Evolutionary conservation across 35 echinoderm and acorn worm species (phyloP).

Genomic region (Ophioderma brevispina): DNA sequence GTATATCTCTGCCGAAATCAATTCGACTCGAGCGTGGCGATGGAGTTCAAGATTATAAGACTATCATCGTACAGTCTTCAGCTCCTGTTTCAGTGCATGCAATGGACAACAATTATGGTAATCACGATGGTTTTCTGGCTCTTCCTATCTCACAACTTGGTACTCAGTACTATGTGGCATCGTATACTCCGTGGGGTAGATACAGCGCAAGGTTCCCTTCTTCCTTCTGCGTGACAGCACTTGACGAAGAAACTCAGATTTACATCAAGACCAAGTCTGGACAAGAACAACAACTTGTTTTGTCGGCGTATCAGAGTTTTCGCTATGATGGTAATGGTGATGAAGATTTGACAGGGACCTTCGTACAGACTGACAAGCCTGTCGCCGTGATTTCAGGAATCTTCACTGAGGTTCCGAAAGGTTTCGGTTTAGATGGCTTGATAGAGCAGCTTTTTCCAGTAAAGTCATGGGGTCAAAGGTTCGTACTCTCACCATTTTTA

Average conservation of each 20-base stretch:
- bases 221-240: neutral
- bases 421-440: neutral
- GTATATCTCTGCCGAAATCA: neutral
- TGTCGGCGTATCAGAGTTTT: neutral
- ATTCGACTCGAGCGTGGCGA: neutral
- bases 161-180: neutral
- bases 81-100: neutral
- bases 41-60: neutral
- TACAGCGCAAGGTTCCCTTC: neutral
- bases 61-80: neutral
- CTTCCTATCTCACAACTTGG: neutral
- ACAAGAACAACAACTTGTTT: neutral
- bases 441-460: neutral
- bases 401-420: neutral
- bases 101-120: neutral
- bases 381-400: neutral
- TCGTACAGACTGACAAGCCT: neutral
- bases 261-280: neutral
- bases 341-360: neutral
- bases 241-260: neutral
- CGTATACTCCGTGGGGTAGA: neutral
- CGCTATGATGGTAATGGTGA: neutral
- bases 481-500: neutral
- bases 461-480: neutral
- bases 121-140: neutral